These are phyloP conservation scores for Lamellibrachia columna DNA, from an alignment of 2,888 invertebrate genomes.

Conservation along the genomic window DNA sequence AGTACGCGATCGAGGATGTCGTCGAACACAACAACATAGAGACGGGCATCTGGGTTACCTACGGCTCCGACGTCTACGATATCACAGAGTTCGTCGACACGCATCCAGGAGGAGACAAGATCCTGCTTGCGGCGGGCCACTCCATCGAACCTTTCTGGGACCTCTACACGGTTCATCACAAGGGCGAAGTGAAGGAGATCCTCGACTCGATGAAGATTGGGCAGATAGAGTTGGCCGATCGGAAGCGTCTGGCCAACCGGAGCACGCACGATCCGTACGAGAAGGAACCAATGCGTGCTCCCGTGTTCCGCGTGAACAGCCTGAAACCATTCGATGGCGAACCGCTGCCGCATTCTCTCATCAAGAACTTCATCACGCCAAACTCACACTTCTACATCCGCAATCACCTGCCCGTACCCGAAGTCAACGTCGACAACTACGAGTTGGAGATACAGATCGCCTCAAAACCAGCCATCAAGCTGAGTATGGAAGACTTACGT, in stretches of 20 bases:
- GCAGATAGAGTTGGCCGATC: constrained; percentile 70
- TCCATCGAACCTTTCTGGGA: constrained; percentile 84
- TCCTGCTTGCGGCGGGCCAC: constrained; percentile 88
- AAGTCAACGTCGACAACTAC: constrained; percentile 41
- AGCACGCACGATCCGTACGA: constrained; percentile 74
- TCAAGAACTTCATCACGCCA: constrained; percentile 85
- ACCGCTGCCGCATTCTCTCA: constrained; percentile 79
- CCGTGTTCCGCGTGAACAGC: constrained; percentile 79
- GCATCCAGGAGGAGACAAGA: constrained; percentile 88
- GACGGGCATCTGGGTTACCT: constrained; percentile 69
- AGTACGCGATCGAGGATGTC: constrained; percentile 73
- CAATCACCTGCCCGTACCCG: constrained; percentile 95
- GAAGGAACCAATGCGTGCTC: constrained; percentile 83
- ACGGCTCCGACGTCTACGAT: constrained; percentile 85
- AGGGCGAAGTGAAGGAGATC: constrained; percentile 73
- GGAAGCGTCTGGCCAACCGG: constrained; percentile 19
- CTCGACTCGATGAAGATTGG: constrained; percentile 89
- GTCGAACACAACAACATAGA: constrained; percentile 75
- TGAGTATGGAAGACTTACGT: constrained; percentile 75
- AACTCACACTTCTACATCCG: constrained; percentile 92
- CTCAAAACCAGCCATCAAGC: constrained; percentile 67
- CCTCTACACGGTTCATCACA: constrained; percentile 78
- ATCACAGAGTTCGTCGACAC: constrained; percentile 86
- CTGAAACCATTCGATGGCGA: constrained; percentile 94
- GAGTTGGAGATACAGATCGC: constrained; percentile 75